phyloP scores from a whole-genome alignment of 2,113 vertebrate species.

The Syrmaticus mikado region DNA sequence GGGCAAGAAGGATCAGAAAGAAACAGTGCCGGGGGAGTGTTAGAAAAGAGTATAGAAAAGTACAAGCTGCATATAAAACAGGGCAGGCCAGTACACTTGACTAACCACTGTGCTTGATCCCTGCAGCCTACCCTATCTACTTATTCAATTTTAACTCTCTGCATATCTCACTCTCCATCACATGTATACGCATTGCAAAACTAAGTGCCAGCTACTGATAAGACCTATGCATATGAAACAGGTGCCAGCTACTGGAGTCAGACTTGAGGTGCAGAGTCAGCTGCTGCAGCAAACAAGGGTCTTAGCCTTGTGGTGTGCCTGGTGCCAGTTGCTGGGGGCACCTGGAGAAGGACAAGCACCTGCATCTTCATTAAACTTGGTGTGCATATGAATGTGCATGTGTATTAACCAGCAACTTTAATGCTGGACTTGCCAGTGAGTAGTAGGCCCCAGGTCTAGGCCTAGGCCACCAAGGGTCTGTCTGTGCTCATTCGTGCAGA shows the following conservation, averaged over 20 bases:
- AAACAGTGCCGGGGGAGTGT: neutral
- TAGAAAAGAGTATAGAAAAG: neutral
- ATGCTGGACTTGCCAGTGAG: neutral
- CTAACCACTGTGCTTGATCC: neutral
- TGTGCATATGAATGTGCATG: too few species aligned
- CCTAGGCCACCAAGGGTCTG: neutral
- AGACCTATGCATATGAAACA: neutral
- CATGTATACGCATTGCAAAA: neutral
- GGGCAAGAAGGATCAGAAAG: neutral
- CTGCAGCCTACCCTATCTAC: accelerated
- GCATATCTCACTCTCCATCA: neutral
- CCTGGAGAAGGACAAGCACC: accelerated
- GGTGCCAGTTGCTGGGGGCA: neutral
- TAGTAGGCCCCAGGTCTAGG: accelerated
- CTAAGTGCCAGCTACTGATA: neutral
- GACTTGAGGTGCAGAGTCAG: neutral
- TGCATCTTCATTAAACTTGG: neutral
- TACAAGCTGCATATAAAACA: neutral
- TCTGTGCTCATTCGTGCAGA: neutral
- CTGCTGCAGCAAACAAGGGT: neutral
- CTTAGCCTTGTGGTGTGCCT: neutral
- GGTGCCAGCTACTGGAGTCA: neutral
- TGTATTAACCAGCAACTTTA: neutral
- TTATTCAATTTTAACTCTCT: neutral
- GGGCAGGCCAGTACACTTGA: neutral